These are phyloP conservation scores for Rafetus swinhoei DNA, from an alignment of 2,113 vertebrate genomes.

Conservation along the genomic window DNA sequence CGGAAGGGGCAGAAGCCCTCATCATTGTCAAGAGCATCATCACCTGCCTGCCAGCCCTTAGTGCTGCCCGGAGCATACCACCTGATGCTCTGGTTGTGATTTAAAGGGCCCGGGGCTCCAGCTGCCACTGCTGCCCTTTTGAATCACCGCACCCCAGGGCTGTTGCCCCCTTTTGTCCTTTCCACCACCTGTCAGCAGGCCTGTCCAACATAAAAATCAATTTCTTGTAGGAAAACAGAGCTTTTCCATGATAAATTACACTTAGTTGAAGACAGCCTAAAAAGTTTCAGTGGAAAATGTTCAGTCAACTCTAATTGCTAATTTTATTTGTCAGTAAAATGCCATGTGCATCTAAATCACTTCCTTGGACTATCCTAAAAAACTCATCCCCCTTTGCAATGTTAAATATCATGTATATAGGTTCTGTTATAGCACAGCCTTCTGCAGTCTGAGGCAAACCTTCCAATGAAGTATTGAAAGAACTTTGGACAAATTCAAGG, in stretches of 20 bases:
- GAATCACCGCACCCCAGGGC: too few species aligned
- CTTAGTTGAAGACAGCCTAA: neutral
- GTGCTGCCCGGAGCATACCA: too few species aligned
- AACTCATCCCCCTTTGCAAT: neutral
- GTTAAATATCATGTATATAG: neutral
- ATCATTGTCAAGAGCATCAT: too few species aligned
- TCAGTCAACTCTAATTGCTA: neutral
- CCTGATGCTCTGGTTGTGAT: too few species aligned
- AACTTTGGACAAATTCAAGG: neutral
- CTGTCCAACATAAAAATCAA: neutral
- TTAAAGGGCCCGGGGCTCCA: too few species aligned
- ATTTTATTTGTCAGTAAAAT: neutral
- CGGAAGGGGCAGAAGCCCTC: too few species aligned
- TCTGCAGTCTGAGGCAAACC: neutral
- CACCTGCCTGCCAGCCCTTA: too few species aligned
- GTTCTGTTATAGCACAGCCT: accelerated
- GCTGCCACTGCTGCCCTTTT: too few species aligned
- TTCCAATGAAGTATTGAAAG: neutral
- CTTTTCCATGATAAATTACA: neutral
- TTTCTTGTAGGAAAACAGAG: neutral
- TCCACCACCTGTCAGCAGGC: too few species aligned
- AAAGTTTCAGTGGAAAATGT: neutral
- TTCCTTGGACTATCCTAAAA: neutral
- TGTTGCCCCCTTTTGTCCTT: too few species aligned
- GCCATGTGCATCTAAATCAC: neutral